Percentiles rank a stretch among this genome's conserved stretches.
Conservation (phyloP, 2,797 vertebrate genomes). For the Phrynocephalus forsythii region DNA sequence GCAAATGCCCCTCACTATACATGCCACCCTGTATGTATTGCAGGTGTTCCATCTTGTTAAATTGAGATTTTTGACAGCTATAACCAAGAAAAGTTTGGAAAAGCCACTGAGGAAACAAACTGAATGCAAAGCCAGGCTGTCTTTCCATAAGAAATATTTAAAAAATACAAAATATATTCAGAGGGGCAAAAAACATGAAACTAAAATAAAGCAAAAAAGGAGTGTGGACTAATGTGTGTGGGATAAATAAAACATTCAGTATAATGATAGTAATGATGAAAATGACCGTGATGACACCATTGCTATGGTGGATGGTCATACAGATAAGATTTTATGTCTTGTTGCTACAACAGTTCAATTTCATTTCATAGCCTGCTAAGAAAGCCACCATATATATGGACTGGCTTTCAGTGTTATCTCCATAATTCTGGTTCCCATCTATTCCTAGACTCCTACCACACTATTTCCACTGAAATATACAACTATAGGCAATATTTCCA, state of each 20-base stretch:
- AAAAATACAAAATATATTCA: not conserved
- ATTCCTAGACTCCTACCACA: not conserved
- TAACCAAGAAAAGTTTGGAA: not conserved
- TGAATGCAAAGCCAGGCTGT: not conserved
- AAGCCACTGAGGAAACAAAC: not conserved
- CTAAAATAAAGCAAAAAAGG: not conserved
- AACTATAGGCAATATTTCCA: not conserved
- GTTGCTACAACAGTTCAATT: conserved; percentile 1
- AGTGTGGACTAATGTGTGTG: not conserved
- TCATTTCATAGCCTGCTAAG: not conserved
- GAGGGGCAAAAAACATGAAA: too few species aligned
- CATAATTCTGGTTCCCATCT: not conserved
- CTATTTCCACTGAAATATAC: not conserved
- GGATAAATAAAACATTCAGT: not conserved
- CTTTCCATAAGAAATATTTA: not conserved
- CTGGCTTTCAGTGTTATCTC: not conserved
- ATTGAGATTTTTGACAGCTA: not conserved
- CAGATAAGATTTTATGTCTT: not conserved
- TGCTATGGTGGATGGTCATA: not conserved
- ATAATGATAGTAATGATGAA: not conserved
- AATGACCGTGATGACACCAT: not conserved
- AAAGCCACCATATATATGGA: not conserved
- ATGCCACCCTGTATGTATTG: not conserved
- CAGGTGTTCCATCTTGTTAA: not conserved
- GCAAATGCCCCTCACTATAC: not conserved